These are phyloP conservation scores for Brachionus sp. DNA, from an alignment of 1,140 invertebrate genomes.

Conservation along the genomic window DNA sequence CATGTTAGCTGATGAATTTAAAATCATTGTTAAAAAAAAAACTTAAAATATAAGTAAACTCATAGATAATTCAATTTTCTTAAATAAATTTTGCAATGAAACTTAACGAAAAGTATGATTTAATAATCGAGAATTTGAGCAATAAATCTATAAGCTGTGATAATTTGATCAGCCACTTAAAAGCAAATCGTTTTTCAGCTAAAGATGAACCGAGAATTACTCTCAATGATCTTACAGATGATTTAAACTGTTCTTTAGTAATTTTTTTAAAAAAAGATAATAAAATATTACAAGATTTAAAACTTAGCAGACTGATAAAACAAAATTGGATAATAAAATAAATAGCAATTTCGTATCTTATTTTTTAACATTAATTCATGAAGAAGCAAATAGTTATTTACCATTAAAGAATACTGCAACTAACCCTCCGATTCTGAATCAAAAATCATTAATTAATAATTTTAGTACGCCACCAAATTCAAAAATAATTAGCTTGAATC, in stretches of 20 bases:
- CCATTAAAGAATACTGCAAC: neutral
- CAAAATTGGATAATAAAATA: neutral
- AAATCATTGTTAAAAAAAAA: neutral
- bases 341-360: conserved; percentile 37
- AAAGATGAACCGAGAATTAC: neutral
- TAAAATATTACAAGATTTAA: neutral
- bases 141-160: conserved; percentile 8
- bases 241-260: neutral
- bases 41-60: neutral
- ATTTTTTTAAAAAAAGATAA: neutral
- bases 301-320: neutral
- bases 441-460: neutral
- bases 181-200: neutral
- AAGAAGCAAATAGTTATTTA: conserved; percentile 41
- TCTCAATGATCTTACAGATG: conserved; percentile 4
- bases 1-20: neutral
- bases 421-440: neutral
- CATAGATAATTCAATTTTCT: neutral
- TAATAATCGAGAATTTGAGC: neutral
- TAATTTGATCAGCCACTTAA: neutral
- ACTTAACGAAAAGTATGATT: conserved; percentile 17
- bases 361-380: conserved; percentile 25
- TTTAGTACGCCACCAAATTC: neutral
- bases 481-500: neutral
- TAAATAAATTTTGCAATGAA: neutral